Conservation (phyloP, 2,797 vertebrate species). For the Picus viridis region DNA sequence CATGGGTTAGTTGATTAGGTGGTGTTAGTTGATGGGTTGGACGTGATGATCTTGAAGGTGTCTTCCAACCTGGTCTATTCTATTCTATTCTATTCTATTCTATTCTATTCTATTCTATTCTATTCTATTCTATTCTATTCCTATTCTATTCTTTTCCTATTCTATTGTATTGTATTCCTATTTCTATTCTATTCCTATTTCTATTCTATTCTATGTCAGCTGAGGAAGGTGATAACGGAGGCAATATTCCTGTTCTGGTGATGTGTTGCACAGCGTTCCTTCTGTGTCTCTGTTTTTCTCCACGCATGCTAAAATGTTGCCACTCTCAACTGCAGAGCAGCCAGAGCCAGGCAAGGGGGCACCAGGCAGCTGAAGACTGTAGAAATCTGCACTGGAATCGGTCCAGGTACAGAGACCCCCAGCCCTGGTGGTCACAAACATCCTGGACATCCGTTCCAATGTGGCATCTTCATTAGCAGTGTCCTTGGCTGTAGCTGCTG, state of each 20-base stretch:
- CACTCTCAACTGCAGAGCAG: not conserved
- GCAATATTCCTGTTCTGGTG: not conserved
- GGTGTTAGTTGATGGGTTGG: no score
- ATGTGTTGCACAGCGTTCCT: not conserved
- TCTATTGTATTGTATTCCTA: no score
- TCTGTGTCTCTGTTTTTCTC: not conserved
- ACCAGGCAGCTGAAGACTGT: not conserved
- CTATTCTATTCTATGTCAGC: not conserved
- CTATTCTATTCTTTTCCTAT: no score
- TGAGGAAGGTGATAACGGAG: not conserved
- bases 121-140: no score
- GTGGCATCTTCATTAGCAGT: not conserved
- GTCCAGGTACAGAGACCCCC: not conserved
- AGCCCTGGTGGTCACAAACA: not conserved
- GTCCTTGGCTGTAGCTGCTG: constrained; percentile 1
- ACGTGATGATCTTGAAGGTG: no score
- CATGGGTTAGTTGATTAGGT: no score
- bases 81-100: no score
- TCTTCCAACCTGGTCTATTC: no score
- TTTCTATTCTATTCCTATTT: no score
- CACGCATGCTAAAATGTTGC: not conserved
- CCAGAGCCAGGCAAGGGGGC: not conserved
- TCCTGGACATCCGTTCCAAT: not conserved
- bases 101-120: no score
- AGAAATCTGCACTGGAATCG: not conserved